Base-by-base conservation (phyloP, 1,140 invertebrate species). In the Drosophila cardini region DNA sequence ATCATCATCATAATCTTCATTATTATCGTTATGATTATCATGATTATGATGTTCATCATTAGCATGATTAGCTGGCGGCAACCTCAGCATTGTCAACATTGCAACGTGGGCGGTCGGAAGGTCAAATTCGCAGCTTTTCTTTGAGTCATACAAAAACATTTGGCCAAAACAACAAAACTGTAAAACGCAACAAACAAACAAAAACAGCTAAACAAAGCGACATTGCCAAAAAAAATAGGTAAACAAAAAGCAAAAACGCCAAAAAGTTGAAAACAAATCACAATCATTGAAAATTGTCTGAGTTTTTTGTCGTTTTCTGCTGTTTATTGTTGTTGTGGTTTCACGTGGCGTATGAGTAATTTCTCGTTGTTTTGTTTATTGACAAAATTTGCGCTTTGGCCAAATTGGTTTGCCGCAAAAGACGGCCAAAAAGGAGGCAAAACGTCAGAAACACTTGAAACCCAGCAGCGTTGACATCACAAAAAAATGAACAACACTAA, bases 301-400 rank as follows among this genome's bases (percentile, higher is more conserved):
- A 4, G 4, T 40, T 40, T 38, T 38, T 38, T 11, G 38, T 26
- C 4, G 21, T 26, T 26, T 26, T 43, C n/a, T n/a, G n/a, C n/a
- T n/a, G n/a, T n/a, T n/a, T n/a, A n/a, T n/a, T 42, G 48, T 64
- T 45, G 46, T 57, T 69, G 57, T 40, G 32, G 80, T 52, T 68
- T 70, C 72, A 68, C 81, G 74, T 70, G 81, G 64, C 76, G 81
- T 84, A 84, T 80, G 81, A 80, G 76, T 84, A 84, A 84, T 84
- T 83, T 77, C 48, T 68, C 48, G 60, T 50, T 72, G 62, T 74
- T 77, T 69, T 72, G 62, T 74, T 77, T 69, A 72, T 84, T 76
- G 56, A 70, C 21, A 71, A 85, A 57, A 76, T 79, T 77, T 74
- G 76, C 69, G 64, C 63, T 84, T 58, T 60, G 45, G 45, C 48